A percentile compares a stretch with the other conserved stretches of the same genome.
These are phyloP conservation scores for Ophonus ardosiacus DNA, from an alignment of 2,888 invertebrate genomes.

Conservation along the genomic window DNA sequence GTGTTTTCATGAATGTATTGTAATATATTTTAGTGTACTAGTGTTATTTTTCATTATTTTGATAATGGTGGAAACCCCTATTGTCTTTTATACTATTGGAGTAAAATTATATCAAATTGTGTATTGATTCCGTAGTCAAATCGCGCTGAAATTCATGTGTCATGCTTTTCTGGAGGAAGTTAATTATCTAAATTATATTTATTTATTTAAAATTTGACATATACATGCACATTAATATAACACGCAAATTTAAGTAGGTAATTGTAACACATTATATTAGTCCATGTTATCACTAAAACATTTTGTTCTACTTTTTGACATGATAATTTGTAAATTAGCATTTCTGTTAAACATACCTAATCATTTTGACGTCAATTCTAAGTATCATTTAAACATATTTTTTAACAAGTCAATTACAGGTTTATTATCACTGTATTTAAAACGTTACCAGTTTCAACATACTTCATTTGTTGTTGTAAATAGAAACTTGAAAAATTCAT, in stretches of 20 bases:
- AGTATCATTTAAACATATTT: background rate
- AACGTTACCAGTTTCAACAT: background rate
- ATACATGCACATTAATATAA: background rate
- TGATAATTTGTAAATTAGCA: conserved; percentile 19
- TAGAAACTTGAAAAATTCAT: background rate
- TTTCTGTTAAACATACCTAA: conserved; percentile 3
- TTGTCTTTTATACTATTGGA: too few species aligned
- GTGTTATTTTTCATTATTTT: too few species aligned
- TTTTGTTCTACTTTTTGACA: conserved; percentile 17
- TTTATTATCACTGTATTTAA: background rate
- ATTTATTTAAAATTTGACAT: background rate
- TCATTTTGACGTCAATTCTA: conserved; percentile 20
- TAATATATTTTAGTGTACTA: too few species aligned
- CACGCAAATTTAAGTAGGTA: conserved; percentile 23
- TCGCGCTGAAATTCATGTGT: too few species aligned
- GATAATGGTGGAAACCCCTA: too few species aligned
- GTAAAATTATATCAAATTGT: too few species aligned
- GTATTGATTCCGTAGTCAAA: too few species aligned
- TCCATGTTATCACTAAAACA: conserved; percentile 4
- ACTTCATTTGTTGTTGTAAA: background rate
- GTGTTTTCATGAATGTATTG: too few species aligned
- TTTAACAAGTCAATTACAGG: background rate
- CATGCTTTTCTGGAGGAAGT: background rate
- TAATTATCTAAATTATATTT: background rate
- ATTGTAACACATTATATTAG: background rate